Base-by-base conservation (phyloP, 2,797 vertebrate species). In the Austrolebias charrua region DNA sequence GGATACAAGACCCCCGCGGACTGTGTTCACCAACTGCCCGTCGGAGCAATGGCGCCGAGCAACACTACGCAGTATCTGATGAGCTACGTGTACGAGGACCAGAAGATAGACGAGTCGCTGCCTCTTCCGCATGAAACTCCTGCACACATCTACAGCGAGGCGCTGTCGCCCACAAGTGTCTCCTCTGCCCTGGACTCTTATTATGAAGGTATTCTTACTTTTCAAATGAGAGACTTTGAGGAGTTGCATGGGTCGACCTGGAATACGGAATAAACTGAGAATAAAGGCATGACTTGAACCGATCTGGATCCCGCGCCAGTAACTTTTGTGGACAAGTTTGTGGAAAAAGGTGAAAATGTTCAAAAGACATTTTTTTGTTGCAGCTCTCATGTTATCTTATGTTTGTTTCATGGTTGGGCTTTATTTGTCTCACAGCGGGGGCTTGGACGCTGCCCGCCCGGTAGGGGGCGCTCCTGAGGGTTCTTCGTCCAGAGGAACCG, bases 11-110 rank as follows among this genome's bases (percentile, higher is more conserved):
- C 9, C 5, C 24, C 0, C 2, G 63, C 5, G 63, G 65, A 58
- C 44, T 16, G 8, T 15, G 0, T 4, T 10, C 15, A 2, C 0
- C 31, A n/a, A 2, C 69, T 5, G 0, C 69, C 69, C 4, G 2
- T 66, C 0, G 87, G 89, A 0, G 76, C 86, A 4, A 92, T 91
- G 92, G 93, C 93, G 59, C 93, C 93, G 2, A 29, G 14, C 1
- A 94, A 93, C 86, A 93, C 92, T 0, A 93, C 92, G 1, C 92
- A 94, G 71, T 94, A 92, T 73, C 49, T 94, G 4, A 94, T 94
- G 91, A 68, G 73, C 28, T 69, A 85, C 0, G 88, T 72, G 7
- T 92, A 93, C 4, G 80, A 80, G 1, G 92, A 93, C 45, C 5
- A 85, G 63, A 14, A 13, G 10, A 12, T n/a, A 0, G 7, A 6